phyloP scores from a whole-genome alignment of 2,888 invertebrate species.

The Phaedon cochleariae region DNA sequence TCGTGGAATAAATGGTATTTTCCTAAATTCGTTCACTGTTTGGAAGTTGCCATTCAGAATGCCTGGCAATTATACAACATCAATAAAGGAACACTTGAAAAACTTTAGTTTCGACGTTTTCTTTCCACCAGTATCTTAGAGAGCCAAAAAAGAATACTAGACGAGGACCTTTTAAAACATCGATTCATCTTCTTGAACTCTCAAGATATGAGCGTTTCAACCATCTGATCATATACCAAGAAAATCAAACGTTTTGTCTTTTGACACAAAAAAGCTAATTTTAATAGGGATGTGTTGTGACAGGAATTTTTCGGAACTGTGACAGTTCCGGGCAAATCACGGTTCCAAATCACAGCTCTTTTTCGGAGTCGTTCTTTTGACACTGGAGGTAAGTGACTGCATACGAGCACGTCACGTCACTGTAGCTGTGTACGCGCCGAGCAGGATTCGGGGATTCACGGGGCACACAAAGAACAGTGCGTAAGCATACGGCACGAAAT shows the following conservation, averaged over 20 bases:
- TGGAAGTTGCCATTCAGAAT: conserved; percentile 48
- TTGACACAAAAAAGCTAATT: conserved; percentile 10
- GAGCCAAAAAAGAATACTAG: conserved; percentile 25
- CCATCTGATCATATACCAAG: conserved; percentile 11
- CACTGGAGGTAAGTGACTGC: too few species aligned
- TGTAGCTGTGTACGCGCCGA: too few species aligned
- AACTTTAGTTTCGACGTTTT: conserved; percentile 40
- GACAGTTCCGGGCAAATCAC: too few species aligned
- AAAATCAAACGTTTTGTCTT: conserved; percentile 12
- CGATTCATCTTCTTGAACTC: conserved; percentile 5
- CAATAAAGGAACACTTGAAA: conserved; percentile 39
- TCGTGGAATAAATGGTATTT: conserved; percentile 50
- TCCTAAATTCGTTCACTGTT: conserved; percentile 43
- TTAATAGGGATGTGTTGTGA: too few species aligned
- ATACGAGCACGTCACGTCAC: too few species aligned
- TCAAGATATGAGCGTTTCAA: conserved; percentile 13
- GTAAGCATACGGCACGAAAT: too few species aligned
- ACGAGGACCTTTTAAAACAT: conserved; percentile 18
- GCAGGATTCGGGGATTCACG: too few species aligned
- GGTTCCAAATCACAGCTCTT: too few species aligned
- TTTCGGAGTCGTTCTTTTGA: too few species aligned
- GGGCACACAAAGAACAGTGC: too few species aligned
- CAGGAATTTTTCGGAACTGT: too few species aligned
- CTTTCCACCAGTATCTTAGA: conserved; percentile 34
- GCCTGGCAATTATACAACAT: conserved; percentile 45